Evolutionary conservation across 2,113 vertebrate species (phyloP).

Genomic region (Eurystomus gularis): DNA sequence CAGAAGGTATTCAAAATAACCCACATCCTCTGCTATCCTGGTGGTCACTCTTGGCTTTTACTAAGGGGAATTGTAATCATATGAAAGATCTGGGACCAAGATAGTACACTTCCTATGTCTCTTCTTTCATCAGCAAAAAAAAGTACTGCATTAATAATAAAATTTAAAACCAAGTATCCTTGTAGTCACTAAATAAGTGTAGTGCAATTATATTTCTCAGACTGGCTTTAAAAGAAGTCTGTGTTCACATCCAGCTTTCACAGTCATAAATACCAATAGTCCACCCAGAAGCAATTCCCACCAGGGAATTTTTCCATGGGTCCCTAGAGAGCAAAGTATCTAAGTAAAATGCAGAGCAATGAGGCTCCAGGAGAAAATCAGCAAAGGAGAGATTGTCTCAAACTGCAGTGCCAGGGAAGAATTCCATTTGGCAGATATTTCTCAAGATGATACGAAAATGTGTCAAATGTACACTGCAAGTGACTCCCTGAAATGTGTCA

Average conservation of each 20-base stretch:
- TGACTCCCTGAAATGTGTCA: neutral
- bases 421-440: neutral
- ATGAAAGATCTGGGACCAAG: constrained; percentile 2
- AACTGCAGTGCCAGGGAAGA: neutral
- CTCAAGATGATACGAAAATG: neutral
- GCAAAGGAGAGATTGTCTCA: neutral
- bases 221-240: neutral
- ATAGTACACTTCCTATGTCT: neutral
- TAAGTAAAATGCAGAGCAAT: neutral
- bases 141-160: neutral
- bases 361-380: neutral
- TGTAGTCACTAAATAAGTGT: neutral
- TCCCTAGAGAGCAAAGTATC: neutral
- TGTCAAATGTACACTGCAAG: neutral
- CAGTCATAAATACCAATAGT: neutral
- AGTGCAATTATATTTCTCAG: neutral
- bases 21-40: neutral
- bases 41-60: neutral
- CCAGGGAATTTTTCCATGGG: neutral
- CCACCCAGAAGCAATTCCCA: neutral
- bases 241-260: neutral
- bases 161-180: neutral
- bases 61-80: neutral
- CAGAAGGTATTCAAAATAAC: neutral
- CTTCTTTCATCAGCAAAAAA: neutral